Conservation (phyloP, 2,797 vertebrate species). For the Chiloscyllium punctatum region DNA sequence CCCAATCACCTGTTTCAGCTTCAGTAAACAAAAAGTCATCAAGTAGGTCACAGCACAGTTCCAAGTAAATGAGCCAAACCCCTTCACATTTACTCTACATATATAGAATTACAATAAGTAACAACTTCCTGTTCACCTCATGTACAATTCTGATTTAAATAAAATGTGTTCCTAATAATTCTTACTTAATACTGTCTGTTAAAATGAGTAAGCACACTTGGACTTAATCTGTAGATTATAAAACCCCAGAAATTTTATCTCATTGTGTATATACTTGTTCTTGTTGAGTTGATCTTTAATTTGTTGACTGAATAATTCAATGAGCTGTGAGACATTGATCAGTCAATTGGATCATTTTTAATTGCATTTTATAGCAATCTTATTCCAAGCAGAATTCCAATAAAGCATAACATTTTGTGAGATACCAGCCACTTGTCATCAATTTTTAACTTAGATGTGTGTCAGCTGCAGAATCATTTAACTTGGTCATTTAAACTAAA, state of each 20-base stretch:
- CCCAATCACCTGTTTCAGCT: neutral
- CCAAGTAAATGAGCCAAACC: neutral
- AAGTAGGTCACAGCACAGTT: neutral
- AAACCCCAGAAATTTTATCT: neutral
- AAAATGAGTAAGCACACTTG: neutral
- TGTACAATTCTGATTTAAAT: neutral
- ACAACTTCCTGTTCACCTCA: neutral
- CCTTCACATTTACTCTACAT: neutral
- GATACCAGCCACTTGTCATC: neutral
- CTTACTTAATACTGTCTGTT: neutral
- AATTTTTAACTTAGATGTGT: neutral
- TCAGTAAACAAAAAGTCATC: slow-evolving; percentile 21
- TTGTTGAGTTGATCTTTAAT: neutral
- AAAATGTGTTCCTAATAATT: neutral
- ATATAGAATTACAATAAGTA: neutral
- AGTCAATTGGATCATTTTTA: slow-evolving; percentile 4
- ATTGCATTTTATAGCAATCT: neutral
- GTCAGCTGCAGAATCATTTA: neutral
- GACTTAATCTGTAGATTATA: neutral
- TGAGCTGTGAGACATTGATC: neutral
- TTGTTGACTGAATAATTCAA: neutral
- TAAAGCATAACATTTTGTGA: neutral
- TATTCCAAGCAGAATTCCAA: neutral
- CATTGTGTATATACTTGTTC: neutral
- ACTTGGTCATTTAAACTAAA: neutral